Evolutionary conservation across 2,888 invertebrate species (phyloP).

Genomic region (Eilema griseolum): DNA sequence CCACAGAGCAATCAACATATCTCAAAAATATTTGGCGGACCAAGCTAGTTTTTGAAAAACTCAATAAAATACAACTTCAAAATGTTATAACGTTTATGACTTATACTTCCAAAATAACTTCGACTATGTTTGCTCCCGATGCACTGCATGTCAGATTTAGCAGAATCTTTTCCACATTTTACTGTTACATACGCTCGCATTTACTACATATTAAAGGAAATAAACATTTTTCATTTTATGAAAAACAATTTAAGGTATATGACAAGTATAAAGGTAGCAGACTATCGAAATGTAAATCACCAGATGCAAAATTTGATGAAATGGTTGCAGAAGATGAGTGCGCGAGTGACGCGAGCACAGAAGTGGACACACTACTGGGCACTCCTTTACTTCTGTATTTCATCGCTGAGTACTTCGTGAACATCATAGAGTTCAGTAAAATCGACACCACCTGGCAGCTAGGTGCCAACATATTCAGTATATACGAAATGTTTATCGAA

Average conservation of each 20-base stretch:
- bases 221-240: no score
- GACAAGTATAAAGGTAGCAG: no score
- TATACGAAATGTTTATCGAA: no score
- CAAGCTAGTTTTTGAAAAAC: conserved; percentile 20
- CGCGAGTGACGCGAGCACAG: no score
- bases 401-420: no score
- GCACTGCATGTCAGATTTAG: conserved; percentile 5
- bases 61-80: conserved; percentile 25
- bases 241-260: not conserved
- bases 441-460: no score
- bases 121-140: not conserved
- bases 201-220: not conserved
- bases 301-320: not conserved
- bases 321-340: not conserved
- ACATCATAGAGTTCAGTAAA: no score
- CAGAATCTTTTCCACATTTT: conserved; percentile 12
- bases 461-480: no score
- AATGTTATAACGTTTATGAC: conserved; percentile 19
- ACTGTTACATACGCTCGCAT: not conserved
- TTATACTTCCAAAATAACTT: conserved; percentile 3
- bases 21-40: conserved; percentile 28
- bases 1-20: conserved; percentile 24
- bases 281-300: no score
- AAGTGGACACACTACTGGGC: no score
- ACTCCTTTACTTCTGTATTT: no score